phyloP scores from a whole-genome alignment of 2,797 vertebrate species.

The Chelon auratus region DNA sequence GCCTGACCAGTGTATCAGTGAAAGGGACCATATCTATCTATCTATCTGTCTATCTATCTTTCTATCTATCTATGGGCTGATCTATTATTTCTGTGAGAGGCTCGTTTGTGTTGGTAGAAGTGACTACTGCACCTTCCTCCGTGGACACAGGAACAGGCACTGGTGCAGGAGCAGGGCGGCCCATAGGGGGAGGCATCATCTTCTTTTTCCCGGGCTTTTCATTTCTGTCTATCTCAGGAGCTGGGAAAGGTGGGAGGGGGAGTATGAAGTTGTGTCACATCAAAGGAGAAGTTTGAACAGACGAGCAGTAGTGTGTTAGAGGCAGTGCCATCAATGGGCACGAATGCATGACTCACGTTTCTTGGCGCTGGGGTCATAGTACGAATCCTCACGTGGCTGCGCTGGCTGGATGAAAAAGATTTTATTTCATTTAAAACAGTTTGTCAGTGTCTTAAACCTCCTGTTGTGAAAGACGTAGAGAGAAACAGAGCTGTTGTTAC shows the following conservation, averaged over 20 bases:
- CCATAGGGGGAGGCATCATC: slow-evolving; percentile 47
- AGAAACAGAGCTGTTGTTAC: slow-evolving; percentile 51
- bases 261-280: background rate
- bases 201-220: slow-evolving; percentile 80
- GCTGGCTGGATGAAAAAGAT: slow-evolving; percentile 53
- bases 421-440: too few species aligned
- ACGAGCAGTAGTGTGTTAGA: background rate
- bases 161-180: slow-evolving; percentile 33
- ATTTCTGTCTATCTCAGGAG: slow-evolving; percentile 80
- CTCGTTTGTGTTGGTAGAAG: background rate
- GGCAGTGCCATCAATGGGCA: background rate
- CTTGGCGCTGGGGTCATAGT: slow-evolving; percentile 52
- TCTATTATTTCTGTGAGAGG: background rate
- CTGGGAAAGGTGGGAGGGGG: slow-evolving; percentile 45
- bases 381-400: slow-evolving; percentile 52
- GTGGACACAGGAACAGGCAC: slow-evolving; percentile 25
- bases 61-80: too few species aligned
- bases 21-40: too few species aligned
- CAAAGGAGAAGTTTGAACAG: background rate
- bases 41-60: background rate
- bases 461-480: background rate
- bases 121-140: slow-evolving; percentile 78
- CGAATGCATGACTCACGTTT: slow-evolving; percentile 75
- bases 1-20: too few species aligned
- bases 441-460: too few species aligned